phyloP scores from a whole-genome alignment of 2,113 vertebrate species.

The Sorex araneus region DNA sequence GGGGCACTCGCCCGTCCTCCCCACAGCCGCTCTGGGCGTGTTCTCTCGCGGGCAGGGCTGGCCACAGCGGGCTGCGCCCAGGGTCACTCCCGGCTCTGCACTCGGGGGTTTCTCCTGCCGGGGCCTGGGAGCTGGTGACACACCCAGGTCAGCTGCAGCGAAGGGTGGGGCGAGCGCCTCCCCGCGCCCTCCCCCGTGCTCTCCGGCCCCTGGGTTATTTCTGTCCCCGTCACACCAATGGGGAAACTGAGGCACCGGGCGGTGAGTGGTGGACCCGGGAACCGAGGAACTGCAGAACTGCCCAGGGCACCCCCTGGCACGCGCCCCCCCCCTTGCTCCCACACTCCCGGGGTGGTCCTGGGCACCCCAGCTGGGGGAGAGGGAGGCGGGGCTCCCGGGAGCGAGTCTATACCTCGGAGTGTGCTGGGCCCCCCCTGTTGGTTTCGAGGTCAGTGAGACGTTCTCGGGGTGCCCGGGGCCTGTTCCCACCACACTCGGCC shows the following conservation, averaged over 20 bases:
- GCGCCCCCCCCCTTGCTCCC: no score
- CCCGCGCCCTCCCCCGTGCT: no score
- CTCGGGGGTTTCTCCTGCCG: no score
- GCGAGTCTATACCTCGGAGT: background rate
- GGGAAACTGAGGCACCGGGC: background rate
- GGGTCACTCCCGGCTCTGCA: no score
- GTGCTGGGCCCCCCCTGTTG: background rate
- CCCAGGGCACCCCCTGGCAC: background rate
- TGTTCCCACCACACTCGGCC: background rate
- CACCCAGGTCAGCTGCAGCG: background rate
- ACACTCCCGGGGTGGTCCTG: no score
- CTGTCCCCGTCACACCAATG: conserved; percentile 3
- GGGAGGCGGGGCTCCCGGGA: background rate
- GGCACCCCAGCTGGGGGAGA: background rate
- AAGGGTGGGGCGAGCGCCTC: background rate
- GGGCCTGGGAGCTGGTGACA: background rate
- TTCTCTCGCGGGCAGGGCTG: no score
- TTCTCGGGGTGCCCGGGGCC: background rate
- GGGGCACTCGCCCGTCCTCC: background rate
- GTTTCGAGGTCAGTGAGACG: background rate
- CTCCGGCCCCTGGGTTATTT: background rate
- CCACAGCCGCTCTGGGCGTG: no score
- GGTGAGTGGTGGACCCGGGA: background rate
- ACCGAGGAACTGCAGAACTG: background rate
- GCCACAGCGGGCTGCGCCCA: no score